Evolutionary conservation across 2,113 vertebrate genomes (phyloP).

Genomic region (Copsychus sechellarum): DNA sequence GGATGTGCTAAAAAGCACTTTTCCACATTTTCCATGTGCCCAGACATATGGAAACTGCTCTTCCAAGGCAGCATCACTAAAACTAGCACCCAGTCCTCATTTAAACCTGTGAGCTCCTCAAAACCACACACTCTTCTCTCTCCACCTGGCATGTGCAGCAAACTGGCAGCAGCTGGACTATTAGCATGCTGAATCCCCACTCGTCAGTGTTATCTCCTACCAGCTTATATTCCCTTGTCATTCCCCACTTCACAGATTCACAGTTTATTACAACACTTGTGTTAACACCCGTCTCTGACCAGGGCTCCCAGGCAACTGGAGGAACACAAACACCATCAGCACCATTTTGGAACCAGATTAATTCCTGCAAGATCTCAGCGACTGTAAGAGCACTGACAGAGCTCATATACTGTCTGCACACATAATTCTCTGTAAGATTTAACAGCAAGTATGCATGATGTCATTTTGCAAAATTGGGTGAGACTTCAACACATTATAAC

Average conservation of each 20-base stretch:
- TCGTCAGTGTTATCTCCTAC: not conserved
- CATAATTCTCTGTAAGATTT: not conserved
- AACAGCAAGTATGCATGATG: rapidly evolving
- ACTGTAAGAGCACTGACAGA: not conserved
- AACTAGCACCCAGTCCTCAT: not conserved
- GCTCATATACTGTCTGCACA: not conserved
- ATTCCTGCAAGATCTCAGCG: not conserved
- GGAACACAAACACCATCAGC: not conserved
- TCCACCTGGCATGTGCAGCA: not conserved
- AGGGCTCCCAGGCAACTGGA: not conserved
- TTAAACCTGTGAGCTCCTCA: not conserved
- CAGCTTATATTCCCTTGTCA: not conserved
- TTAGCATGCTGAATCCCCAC: not conserved
- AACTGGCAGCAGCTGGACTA: not conserved
- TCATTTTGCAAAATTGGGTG: not conserved
- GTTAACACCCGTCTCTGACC: not conserved
- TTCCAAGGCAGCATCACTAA: not conserved
- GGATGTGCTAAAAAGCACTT: not conserved
- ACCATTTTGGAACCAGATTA: not conserved
- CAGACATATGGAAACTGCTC: not conserved
- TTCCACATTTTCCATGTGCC: not conserved
- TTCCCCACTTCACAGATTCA: not conserved
- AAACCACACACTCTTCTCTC: not conserved
- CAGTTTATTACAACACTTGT: not conserved
- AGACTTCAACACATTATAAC: not conserved